phyloP scores from a whole-genome alignment of 2,888 invertebrate genomes.

The Nephrotoma appendiculata region DNA sequence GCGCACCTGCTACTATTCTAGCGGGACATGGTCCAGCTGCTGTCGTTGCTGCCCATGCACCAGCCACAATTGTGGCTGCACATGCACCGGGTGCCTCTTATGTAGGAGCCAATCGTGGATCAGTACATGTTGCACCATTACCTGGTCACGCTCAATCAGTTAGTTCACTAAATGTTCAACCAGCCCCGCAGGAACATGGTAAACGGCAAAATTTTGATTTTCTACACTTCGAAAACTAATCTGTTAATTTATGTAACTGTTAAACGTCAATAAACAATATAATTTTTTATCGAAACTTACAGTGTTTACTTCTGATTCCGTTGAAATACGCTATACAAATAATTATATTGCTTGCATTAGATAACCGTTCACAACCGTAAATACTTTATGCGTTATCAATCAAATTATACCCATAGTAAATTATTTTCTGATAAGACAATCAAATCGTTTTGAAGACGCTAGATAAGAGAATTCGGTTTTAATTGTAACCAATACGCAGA shows the following conservation, averaged over 20 bases:
- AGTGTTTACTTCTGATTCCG: not conserved
- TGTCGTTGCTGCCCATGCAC: not conserved
- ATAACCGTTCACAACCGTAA: not conserved
- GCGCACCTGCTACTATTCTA: not conserved
- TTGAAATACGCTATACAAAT: not conserved
- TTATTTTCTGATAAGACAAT: not conserved
- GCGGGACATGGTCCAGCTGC: not conserved
- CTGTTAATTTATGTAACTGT: not conserved
- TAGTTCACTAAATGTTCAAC: not conserved
- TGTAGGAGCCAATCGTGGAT: not conserved
- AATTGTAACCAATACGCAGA: not conserved
- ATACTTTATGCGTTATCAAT: not conserved
- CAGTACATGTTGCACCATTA: not conserved
- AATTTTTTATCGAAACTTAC: not conserved
- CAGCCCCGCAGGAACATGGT: not conserved
- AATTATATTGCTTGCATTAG: not conserved
- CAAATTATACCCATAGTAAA: not conserved
- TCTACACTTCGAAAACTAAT: not conserved
- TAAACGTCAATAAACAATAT: not conserved
- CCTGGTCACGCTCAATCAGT: not conserved
- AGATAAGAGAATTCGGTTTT: not conserved
- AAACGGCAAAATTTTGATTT: not conserved
- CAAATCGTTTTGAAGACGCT: not conserved
- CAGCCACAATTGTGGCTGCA: not conserved
- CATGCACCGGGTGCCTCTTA: not conserved